Evolutionary conservation across 2,113 vertebrate genomes (phyloP), one percentile per base, ranked within the genome.

Genomic region (Trematocara unimaculatum): DNA sequence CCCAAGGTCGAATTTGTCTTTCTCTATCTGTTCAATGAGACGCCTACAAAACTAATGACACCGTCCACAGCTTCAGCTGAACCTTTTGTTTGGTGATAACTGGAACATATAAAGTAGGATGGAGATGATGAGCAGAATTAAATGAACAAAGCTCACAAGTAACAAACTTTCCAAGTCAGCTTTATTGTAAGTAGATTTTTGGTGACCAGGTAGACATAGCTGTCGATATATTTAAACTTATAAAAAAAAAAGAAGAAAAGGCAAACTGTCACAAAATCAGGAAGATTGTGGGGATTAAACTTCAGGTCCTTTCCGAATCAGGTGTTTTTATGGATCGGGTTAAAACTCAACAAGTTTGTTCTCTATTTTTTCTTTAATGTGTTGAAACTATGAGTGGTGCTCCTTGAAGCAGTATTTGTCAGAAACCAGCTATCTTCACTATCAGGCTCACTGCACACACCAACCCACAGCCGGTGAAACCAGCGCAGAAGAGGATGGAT

Each of bases 121-220:
- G 9, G 15, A 8, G 42, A 77, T 7, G 23, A 49, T 15, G 42
- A 77, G 20, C 42, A 29, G 42, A 31, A 77, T 49, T 47, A 17
- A 74, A 72, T 74, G 42, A 74, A 31, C 0, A 77, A 77, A 77
- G 42, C 15, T 18, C 70, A 49, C 70, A 77, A 77, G 70, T 77
- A 49, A 74, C 23, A 8, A 51, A 33, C 81, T 91, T 56, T 91
- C 85, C 47, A 49, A 89, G 85, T 92, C 84, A 82, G 70, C 64
- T 95, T 95, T 95, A 95, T 94, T 95, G 89, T 84, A 87, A 84
- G 86, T 89, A 79, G 56, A 67, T 84, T 91, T 64, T 87, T 89
- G 38, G 86, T 92, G 89, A 91, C 83, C 45, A 84, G 86, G 85
- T 60, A 79, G 81, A 92, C 92, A 90, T 81, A 82, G 79, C 14